Evolutionary conservation across 2,797 vertebrate species (phyloP), one percentile per base, ranked within the genome.

Genomic region (Nannoperca obscura): DNA sequence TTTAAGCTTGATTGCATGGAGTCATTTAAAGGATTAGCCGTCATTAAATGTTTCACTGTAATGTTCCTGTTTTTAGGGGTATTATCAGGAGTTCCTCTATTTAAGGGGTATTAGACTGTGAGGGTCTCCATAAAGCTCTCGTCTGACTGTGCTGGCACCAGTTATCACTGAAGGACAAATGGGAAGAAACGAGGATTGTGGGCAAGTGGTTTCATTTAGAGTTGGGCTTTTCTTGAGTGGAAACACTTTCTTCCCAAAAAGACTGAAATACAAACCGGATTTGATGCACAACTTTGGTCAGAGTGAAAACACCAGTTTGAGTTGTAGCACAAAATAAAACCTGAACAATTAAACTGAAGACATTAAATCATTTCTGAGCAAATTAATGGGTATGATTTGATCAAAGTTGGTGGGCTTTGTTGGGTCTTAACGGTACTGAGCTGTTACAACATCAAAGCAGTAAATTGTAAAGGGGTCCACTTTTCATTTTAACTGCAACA

Each of bases 1-100:
- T 79, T 77, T 66, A 70, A 81, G 74, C 86, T 74, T 92, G 93
- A 94, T 92, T 93, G 88, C 87, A 86, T 44, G 22, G 73, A 84
- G 84, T 78, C 71, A 87, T 94, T 93, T 84, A 74, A 70, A 75
- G 82, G 81, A 93, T 92, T 89, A 92, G 80, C 78, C 64, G 3
- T 84, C 89, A 91, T 91, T 89, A 94, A 88, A 84, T 80, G 71
- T 82, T 82, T 84, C 52, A 78, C 76, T 77, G 46, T 85, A 91
- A 89, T 87, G 80, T 88, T 85, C 81, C 82, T 61, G 34, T 61
- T 80, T 84, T 82, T 22, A 55, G 76, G 34, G 76, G 68, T 52
- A 84, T 82, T 78, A 79, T 76, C 42, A 80, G 71, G 32, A 68
- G 74, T 70, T 68, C 47, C 62, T 84, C 65, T 60, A 63, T 84